Conservation (phyloP, 2,797 vertebrate genomes). For the Allobates femoralis region DNA sequence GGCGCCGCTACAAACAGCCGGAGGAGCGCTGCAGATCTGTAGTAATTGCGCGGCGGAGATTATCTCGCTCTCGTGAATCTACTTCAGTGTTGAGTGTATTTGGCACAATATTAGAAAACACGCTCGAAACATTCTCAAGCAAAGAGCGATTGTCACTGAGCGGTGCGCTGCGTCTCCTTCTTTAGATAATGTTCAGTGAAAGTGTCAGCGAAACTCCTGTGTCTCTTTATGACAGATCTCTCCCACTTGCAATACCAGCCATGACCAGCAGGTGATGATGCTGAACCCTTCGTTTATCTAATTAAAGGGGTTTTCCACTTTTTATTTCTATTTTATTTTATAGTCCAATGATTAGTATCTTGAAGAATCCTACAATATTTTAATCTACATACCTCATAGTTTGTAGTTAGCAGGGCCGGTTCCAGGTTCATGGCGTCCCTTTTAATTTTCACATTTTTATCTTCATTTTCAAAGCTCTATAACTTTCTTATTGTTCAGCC, state of each 20-base stretch:
- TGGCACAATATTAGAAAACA: constrained; percentile 28
- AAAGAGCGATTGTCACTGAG: background rate
- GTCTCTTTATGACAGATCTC: background rate
- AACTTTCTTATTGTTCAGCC: no score
- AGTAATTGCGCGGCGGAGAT: background rate
- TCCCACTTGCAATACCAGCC: background rate
- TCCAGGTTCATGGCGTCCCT: no score
- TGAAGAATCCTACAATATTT: no score
- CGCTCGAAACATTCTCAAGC: background rate
- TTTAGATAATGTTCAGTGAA: background rate
- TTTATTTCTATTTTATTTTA: background rate
- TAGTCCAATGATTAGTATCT: no score
- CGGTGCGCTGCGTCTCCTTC: no score
- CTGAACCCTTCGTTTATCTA: background rate
- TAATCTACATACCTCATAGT: no score
- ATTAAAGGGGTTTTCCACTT: background rate
- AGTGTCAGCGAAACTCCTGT: no score
- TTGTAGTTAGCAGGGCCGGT: no score
- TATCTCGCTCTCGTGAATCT: background rate
- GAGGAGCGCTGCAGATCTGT: background rate
- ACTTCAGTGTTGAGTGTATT: background rate
- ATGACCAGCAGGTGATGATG: background rate
- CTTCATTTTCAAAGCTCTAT: no score
- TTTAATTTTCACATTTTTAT: no score
- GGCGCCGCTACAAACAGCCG: background rate